These are phyloP conservation scores for Pseudotriccus pelzelni DNA, from an alignment of 2,797 vertebrate species.

Conservation along the genomic window DNA sequence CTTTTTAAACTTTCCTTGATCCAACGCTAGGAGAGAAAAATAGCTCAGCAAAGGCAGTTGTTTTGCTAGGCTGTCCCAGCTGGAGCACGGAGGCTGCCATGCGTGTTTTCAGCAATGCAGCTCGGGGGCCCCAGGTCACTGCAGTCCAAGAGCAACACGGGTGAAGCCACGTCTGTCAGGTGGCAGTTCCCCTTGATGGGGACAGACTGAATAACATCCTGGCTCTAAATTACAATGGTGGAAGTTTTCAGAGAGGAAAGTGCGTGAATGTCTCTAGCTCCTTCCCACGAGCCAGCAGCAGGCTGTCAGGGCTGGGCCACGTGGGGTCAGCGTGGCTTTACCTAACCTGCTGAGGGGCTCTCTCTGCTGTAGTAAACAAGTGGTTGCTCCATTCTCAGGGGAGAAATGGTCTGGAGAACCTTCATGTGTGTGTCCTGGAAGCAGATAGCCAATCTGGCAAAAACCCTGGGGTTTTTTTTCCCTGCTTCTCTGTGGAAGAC, in stretches of 20 bases:
- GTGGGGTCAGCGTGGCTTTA: background rate
- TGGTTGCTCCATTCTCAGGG: background rate
- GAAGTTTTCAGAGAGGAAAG: background rate
- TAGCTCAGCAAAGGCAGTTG: background rate
- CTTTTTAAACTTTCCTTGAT: background rate
- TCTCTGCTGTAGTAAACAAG: background rate
- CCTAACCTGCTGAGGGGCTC: accelerated
- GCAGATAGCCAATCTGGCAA: background rate
- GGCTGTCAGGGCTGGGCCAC: too few species aligned
- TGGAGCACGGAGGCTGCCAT: background rate
- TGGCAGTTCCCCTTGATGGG: background rate
- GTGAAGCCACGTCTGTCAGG: background rate
- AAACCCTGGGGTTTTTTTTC: background rate
- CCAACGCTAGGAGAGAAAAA: background rate
- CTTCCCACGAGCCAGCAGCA: background rate
- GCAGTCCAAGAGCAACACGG: accelerated
- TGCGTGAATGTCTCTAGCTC: background rate
- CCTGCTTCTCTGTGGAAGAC: background rate
- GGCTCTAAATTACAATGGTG: background rate
- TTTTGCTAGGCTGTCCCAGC: background rate
- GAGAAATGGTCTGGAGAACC: background rate
- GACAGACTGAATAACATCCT: background rate
- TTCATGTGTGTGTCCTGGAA: background rate
- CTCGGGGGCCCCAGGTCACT: accelerated
- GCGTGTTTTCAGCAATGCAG: too few species aligned